A percentile compares a stretch with the other conserved stretches of the same genome.
These are phyloP conservation scores for Torymus aiolomorphi DNA, from an alignment of 2,888 invertebrate species.

Conservation along the genomic window DNA sequence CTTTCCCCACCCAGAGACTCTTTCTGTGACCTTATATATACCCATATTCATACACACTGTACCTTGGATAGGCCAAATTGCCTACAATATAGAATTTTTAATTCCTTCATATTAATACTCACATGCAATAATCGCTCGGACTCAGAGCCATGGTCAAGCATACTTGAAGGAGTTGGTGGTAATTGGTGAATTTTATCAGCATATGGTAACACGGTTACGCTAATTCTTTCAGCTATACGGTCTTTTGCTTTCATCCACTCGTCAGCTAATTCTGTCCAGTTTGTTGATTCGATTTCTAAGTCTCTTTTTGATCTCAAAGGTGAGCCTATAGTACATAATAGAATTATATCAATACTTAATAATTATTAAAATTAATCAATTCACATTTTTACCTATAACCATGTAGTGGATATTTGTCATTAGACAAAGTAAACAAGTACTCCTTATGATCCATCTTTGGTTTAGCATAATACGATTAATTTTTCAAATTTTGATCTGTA, in stretches of 20 bases:
- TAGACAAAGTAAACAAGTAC: conserved; percentile 61
- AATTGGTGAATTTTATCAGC: conserved; percentile 63
- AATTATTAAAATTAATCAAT: background rate
- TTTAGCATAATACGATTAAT: conserved; percentile 71
- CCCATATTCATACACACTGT: too few relatives aligned
- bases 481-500: background rate
- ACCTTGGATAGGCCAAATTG: too few relatives aligned
- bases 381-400: conserved; percentile 14
- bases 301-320: conserved; percentile 62
- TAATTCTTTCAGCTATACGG: conserved; percentile 62
- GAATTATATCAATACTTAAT: too few relatives aligned
- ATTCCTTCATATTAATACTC: too few relatives aligned
- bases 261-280: conserved; percentile 71
- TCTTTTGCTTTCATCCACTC: conserved; percentile 69
- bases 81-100: too few relatives aligned
- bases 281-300: conserved; percentile 63
- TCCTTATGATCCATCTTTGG: conserved; percentile 66
- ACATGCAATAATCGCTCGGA: conserved; percentile 65
- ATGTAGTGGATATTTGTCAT: background rate
- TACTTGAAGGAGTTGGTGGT: conserved; percentile 63
- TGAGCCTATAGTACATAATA: too few relatives aligned
- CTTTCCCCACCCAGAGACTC: too few relatives aligned
- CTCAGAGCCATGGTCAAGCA: conserved; percentile 61
- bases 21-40: too few relatives aligned
- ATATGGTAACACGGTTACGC: conserved; percentile 67